Base-by-base conservation (phyloP, 2,797 vertebrate species). In the Periophthalmus magnuspinnatus region DNA sequence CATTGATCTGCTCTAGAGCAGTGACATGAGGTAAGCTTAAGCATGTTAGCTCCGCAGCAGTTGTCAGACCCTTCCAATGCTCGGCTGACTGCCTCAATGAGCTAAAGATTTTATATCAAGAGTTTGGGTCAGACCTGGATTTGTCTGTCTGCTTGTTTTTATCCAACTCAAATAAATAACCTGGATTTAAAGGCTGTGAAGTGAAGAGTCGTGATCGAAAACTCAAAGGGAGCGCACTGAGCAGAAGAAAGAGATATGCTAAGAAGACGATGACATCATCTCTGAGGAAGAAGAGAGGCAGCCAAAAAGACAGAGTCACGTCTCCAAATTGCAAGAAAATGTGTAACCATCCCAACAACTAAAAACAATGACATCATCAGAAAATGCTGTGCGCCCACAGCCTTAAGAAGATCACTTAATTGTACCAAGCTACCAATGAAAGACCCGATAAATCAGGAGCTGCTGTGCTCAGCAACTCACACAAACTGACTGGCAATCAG, bases 381-480 rank as follows among this genome's bases (percentile, higher is more conserved):
- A 75, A 68, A 67, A 68, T 17, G 58, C 63, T 57, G 41, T 50
- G 69, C 72, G 55, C 71, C 74, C 68, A 79, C 62, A 86, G 78
- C 65, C 77, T 82, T 80, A 80, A 86, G 74, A 77, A 82, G 67
- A 88, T 87, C 69, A 67, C 82, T 92, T 92, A 60, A 93, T 91
- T 90, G 89, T 87, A 90, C 91, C 89, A 92, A 91, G 90, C 86
- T 89, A 86, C 85, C 78, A 83, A 81, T 71, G 86, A 81, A 89
- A 90, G 80, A 93, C 88, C 86, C 86, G 78, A 82, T 86, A 88
- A 90, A 93, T 90, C 90, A 88, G 86, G 93, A 88, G 86, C 82
- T 83, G 86, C 85, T 88, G 87, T 52, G 89, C 91, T 87, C 91
- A 88, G 92, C 91, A 92, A 93, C 90, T 48, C 78, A 83, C 78